phyloP scores from a whole-genome alignment of 2,797 vertebrate species.

The Choloepus didactylus region DNA sequence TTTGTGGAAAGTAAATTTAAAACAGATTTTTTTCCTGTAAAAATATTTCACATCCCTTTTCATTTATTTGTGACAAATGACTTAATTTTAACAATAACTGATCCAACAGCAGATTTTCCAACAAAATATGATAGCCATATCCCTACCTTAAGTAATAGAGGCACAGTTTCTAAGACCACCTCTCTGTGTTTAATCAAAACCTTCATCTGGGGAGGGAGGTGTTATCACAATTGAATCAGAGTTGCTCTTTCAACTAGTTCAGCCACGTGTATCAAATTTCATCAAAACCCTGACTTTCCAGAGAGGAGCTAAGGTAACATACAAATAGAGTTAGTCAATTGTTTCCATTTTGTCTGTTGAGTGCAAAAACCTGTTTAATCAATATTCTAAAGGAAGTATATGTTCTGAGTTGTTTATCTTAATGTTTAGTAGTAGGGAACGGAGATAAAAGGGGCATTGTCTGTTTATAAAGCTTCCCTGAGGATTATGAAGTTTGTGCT shows the following conservation, averaged over 20 bases:
- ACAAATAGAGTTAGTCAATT: background rate
- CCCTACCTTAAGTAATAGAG: background rate
- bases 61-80: background rate
- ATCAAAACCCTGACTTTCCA: background rate
- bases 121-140: background rate
- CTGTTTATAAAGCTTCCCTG: background rate
- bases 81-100: background rate
- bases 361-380: background rate
- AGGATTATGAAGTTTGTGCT: background rate
- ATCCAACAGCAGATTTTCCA: background rate
- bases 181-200: background rate
- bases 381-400: background rate
- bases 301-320: background rate
- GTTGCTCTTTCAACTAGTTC: background rate
- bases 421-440: background rate
- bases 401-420: background rate
- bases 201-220: background rate
- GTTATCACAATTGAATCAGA: too few relatives aligned
- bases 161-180: background rate
- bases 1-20: background rate
- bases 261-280: background rate
- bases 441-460: background rate
- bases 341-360: background rate
- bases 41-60: background rate
- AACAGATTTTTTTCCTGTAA: background rate